These are phyloP conservation scores for Tyria jacobaeae DNA, from an alignment of 2,888 invertebrate genomes.

Conservation along the genomic window DNA sequence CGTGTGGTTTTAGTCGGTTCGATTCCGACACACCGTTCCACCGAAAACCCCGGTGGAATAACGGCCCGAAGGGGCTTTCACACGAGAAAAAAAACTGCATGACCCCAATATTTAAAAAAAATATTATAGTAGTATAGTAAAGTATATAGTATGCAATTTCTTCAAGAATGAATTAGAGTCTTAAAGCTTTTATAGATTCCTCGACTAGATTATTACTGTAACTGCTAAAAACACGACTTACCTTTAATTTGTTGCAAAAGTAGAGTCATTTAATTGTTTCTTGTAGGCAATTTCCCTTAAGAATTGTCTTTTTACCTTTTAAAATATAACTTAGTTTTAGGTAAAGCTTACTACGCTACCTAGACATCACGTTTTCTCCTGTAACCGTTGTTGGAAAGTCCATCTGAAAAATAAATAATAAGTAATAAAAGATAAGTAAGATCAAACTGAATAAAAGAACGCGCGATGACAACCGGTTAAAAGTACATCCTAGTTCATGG, in stretches of 20 bases:
- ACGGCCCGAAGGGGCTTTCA: too few relatives aligned
- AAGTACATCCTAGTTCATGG: too few relatives aligned
- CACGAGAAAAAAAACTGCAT: too few relatives aligned
- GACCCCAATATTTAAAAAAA: too few relatives aligned
- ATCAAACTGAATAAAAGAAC: neutral
- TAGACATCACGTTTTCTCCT: neutral
- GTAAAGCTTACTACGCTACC: neutral
- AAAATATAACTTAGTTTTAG: neutral
- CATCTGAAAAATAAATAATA: constrained; percentile 3
- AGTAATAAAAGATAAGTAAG: neutral
- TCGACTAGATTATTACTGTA: too few relatives aligned
- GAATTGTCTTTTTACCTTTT: neutral
- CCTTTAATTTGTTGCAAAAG: constrained; percentile 61
- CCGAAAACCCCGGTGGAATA: too few relatives aligned
- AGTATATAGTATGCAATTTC: too few relatives aligned
- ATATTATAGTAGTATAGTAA: too few relatives aligned
- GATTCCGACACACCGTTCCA: too few relatives aligned
- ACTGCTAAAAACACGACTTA: constrained; percentile 22
- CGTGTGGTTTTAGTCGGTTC: too few relatives aligned
- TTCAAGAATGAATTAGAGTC: too few relatives aligned
- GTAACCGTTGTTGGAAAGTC: neutral
- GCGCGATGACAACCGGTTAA: neutral
- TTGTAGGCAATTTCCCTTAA: neutral
- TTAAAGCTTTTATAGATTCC: too few relatives aligned
- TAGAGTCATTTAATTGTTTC: constrained; percentile 51